Evolutionary conservation across 2,113 vertebrate genomes (phyloP).

Genomic region (Pseudorhombus dupliciocellatus): DNA sequence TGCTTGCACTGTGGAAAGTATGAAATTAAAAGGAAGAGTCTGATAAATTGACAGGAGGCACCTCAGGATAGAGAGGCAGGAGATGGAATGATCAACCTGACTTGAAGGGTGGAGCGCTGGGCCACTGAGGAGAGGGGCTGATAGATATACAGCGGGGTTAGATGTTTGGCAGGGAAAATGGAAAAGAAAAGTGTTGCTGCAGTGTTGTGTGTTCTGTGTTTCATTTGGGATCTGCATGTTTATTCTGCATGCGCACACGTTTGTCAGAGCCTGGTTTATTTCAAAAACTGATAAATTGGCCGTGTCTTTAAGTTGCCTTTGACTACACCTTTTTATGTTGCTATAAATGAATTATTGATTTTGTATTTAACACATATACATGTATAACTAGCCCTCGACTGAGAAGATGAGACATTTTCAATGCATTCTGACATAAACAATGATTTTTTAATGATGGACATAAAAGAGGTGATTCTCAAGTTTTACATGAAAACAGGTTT

Average conservation of each 20-base stretch:
- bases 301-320: neutral
- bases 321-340: neutral
- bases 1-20: conserved; percentile 73
- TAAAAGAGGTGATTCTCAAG: conserved; percentile 7
- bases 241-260: conserved; percentile 27
- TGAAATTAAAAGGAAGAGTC: conserved; percentile 74
- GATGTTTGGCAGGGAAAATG: conserved; percentile 37
- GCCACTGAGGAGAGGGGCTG: conserved; percentile 54
- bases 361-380: conserved; percentile 1
- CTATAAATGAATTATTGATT: neutral
- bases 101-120: conserved; percentile 52
- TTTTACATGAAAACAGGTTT: conserved; percentile 46
- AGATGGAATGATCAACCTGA: conserved; percentile 71
- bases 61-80: conserved; percentile 71
- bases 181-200: conserved; percentile 39
- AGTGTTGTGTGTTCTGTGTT: conserved; percentile 42
- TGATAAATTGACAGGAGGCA: conserved; percentile 76
- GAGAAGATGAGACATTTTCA: neutral
- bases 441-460: conserved; percentile 11
- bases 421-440: conserved; percentile 26
- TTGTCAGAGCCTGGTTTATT: conserved; percentile 19
- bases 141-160: conserved; percentile 54
- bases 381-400: neutral
- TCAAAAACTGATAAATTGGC: neutral
- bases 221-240: conserved; percentile 55